Conservation (phyloP, 1,140 invertebrate species). For the Chrysomallon squamiferum region DNA sequence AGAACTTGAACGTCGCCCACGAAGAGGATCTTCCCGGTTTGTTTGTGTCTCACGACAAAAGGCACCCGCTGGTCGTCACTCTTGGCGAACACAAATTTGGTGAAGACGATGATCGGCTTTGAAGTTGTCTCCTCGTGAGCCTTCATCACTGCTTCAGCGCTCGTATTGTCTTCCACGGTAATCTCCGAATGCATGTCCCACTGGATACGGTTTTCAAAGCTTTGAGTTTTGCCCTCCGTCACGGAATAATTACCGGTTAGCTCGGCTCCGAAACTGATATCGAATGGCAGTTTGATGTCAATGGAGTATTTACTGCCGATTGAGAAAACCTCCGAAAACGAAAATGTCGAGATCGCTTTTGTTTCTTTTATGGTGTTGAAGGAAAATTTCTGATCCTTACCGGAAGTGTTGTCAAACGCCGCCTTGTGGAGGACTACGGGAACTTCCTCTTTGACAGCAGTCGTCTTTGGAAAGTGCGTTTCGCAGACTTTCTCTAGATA, state of each 20-base stretch:
- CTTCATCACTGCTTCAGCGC: not conserved
- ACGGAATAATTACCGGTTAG: not conserved
- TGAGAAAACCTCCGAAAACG: not conserved
- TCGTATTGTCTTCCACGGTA: not conserved
- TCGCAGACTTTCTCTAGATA: not conserved
- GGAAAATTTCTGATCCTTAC: not conserved
- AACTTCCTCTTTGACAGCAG: not conserved
- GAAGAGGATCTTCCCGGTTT: not conserved
- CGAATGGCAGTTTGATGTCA: not conserved
- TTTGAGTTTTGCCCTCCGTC: not conserved
- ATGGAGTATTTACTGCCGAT: not conserved
- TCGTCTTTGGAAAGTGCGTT: not conserved
- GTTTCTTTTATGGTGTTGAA: not conserved
- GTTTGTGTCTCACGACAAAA: not conserved
- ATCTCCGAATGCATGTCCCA: slow-evolving; percentile 1
- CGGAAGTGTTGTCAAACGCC: not conserved
- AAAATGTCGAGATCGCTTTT: not conserved
- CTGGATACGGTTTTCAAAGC: not conserved
- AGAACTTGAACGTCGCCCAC: not conserved
- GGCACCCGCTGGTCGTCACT: not conserved
- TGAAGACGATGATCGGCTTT: not conserved
- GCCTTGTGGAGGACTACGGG: not conserved
- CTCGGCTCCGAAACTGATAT: not conserved
- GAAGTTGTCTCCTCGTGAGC: not conserved
- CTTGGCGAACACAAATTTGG: not conserved